Conservation (phyloP, 2,888 invertebrate genomes). For the Parthenolecanium corni region DNA sequence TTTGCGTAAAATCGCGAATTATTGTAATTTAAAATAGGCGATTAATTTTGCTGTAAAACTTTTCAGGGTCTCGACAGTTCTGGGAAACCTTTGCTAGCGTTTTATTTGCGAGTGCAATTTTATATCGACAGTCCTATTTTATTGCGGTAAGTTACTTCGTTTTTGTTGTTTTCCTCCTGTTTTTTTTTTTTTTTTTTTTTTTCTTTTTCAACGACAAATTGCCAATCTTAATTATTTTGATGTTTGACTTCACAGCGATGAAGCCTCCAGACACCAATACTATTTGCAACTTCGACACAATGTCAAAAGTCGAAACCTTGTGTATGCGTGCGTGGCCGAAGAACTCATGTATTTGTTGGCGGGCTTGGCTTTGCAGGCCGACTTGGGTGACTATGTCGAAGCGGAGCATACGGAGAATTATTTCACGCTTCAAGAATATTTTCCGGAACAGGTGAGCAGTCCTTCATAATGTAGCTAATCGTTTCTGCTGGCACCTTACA, state of each 20-base stretch:
- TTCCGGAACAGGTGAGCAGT: slow-evolving; percentile 55
- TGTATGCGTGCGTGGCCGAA: slow-evolving; percentile 52
- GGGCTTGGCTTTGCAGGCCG: slow-evolving; percentile 83
- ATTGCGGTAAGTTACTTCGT: slow-evolving; percentile 47
- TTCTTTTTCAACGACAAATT: too few relatives aligned
- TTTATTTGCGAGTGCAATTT: slow-evolving; percentile 85
- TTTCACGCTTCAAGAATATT: slow-evolving; percentile 76
- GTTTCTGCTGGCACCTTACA: not conserved
- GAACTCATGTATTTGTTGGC: slow-evolving; percentile 66
- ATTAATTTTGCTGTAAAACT: too few relatives aligned
- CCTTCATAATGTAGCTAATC: not conserved
- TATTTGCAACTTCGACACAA: slow-evolving; percentile 90
- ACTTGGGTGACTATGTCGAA: slow-evolving; percentile 67
- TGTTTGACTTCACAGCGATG: slow-evolving; percentile 50
- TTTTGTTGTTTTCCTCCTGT: too few relatives aligned
- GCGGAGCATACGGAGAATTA: slow-evolving; percentile 42
- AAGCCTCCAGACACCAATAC: slow-evolving; percentile 83
- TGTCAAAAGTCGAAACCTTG: slow-evolving; percentile 45
- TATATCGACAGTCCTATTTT: slow-evolving; percentile 86
- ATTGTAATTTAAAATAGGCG: too few relatives aligned
- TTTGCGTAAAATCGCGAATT: too few relatives aligned
- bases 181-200: too few relatives aligned
- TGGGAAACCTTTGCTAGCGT: slow-evolving; percentile 75
- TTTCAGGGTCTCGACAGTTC: slow-evolving; percentile 82
- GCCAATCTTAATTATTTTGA: not conserved